A percentile compares a stretch with the other conserved stretches of the same genome.
Evolutionary conservation across 2,113 vertebrate genomes (phyloP).

Genomic region (Ramphastos sulfuratus): DNA sequence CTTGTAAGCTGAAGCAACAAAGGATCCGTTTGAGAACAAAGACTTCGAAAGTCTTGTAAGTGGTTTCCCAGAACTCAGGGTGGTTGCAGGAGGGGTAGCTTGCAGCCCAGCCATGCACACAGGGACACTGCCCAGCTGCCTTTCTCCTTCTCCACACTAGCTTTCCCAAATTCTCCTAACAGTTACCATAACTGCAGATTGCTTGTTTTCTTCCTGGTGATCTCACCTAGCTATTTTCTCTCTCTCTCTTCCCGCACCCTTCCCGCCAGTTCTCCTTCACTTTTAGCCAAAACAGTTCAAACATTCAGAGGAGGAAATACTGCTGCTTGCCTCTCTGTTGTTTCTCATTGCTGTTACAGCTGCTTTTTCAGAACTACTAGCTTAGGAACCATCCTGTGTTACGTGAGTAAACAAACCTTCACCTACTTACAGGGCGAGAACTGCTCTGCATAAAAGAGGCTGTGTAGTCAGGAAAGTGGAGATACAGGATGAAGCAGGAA

Average conservation of each 20-base stretch:
- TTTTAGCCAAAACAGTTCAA: neutral
- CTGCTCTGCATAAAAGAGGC: neutral
- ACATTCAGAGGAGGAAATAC: neutral
- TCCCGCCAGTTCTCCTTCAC: neutral
- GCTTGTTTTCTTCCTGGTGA: neutral
- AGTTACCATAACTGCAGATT: neutral
- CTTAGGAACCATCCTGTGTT: neutral
- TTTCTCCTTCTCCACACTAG: neutral
- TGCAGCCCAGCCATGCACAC: neutral
- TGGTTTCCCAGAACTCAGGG: conserved; percentile 48
- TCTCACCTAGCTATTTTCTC: neutral
- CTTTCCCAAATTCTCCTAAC: neutral
- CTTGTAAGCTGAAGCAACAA: conserved; percentile 49
- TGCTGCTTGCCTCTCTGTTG: neutral
- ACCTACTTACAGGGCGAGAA: neutral
- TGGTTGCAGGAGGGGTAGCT: neutral
- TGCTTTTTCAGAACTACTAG: neutral
- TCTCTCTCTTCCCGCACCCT: neutral
- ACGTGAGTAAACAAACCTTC: conserved; percentile 24
- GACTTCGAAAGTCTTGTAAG: conserved; percentile 55
- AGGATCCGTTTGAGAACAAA: conserved; percentile 59
- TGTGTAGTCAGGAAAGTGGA: neutral
- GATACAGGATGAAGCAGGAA: neutral
- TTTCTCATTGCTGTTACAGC: neutral
- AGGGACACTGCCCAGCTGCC: neutral